Evolutionary conservation across 1,140 invertebrate species (phyloP), one percentile per base, ranked within the genome.

Genomic region (Leucophenga varia): DNA sequence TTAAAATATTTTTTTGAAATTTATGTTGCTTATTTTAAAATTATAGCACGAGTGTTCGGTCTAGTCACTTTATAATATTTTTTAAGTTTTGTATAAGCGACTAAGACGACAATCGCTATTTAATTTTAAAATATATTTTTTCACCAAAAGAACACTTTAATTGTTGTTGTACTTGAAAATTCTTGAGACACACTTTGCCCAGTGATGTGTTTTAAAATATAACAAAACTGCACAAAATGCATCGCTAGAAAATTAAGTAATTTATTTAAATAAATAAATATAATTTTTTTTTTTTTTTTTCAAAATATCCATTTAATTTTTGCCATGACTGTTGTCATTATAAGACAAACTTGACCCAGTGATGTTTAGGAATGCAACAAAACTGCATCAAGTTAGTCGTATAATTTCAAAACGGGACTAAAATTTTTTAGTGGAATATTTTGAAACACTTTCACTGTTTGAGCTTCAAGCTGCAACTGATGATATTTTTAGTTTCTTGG

Each of bases 31-130:
- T 48, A 58, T 60, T 72, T 60, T 73, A 73, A 73, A 73, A 73
- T 73, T 73, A 72, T 72, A 73, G 70, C 69, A 72, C 70, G 70
- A 73, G 70, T 73, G 70, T 73, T 73, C 70, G 70, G 70, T 73
- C 70, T 73, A 73, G 70, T 73, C 70, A 73, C 70, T 68, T 68
- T 20, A 36, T 39, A 42, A 48, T 39, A 35, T 34, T 22, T 19
- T 12, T 2, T 35, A n/a, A 20, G 35, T 32, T 21, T 12, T 21
- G 47, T 34, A 54, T 56, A 61, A 72, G 70, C 36, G 61, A 73
- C 70, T 55, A 73, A 58, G 54, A 65, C 70, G 65, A 73, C 70
- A 73, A 56, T 73, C 70, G 70, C 70, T 65, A 63, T 73, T 73
- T 64, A 73, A 73, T 73, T 73, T 70, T 73, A 73, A 73, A 73